phyloP scores from a whole-genome alignment of 2,797 vertebrate species.

The Distichodus sexfasciatus region DNA sequence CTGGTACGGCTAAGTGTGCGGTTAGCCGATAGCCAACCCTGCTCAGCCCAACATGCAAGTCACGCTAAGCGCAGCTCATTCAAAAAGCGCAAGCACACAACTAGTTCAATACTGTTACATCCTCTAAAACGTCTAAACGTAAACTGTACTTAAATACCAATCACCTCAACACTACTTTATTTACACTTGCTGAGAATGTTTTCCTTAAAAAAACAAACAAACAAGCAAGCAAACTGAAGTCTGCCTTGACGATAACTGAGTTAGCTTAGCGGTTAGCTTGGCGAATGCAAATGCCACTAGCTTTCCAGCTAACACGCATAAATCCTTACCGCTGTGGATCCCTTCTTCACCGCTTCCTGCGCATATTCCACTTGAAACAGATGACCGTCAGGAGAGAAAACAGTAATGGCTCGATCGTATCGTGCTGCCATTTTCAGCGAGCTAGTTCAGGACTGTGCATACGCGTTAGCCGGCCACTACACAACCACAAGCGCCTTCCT shows the following conservation, averaged over 20 bases:
- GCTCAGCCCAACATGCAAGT: slow-evolving; percentile 56
- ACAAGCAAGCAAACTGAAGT: too few relatives aligned
- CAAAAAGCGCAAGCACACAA: slow-evolving; percentile 10
- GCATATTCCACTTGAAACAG: slow-evolving; percentile 91
- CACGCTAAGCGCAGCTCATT: slow-evolving; percentile 52
- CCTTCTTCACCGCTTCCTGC: slow-evolving; percentile 88
- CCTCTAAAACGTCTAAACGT: too few relatives aligned
- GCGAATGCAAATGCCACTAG: background rate
- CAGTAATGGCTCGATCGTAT: slow-evolving; percentile 87
- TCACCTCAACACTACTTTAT: too few relatives aligned
- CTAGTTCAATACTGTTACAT: too few relatives aligned
- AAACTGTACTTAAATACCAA: too few relatives aligned
- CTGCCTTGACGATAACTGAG: too few relatives aligned
- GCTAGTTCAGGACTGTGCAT: slow-evolving; percentile 3
- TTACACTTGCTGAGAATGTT: background rate
- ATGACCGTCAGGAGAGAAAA: slow-evolving; percentile 87
- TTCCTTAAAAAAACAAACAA: too few relatives aligned
- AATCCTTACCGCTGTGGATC: slow-evolving; percentile 82
- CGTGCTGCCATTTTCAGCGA: slow-evolving; percentile 76
- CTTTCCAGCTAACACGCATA: too few relatives aligned
- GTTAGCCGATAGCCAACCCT: slow-evolving; percentile 24
- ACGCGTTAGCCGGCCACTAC: background rate
- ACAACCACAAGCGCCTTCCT: slow-evolving; percentile 10
- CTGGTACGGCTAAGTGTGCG: too few relatives aligned
- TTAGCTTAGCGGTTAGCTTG: slow-evolving; percentile 13